phyloP scores from a whole-genome alignment of 2,888 invertebrate genomes.

The Sipunculus nudus region DNA sequence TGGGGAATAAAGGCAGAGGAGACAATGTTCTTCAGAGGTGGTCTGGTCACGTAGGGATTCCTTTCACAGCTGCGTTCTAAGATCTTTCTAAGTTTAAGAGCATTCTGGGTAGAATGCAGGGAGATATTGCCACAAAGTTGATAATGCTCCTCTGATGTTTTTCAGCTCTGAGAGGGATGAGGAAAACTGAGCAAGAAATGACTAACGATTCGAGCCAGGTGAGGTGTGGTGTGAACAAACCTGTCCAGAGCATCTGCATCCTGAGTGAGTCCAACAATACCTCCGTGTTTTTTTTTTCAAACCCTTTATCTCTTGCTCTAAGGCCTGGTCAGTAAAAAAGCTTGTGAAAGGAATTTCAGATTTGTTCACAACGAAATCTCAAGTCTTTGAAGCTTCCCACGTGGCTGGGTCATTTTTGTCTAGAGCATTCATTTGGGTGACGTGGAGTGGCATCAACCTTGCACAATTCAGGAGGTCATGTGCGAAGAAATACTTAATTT shows the following conservation, averaged over 20 bases:
- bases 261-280: constrained; percentile 20
- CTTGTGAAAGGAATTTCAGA: constrained; percentile 21
- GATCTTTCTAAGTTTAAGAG: not conserved
- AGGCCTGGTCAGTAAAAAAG: constrained; percentile 22
- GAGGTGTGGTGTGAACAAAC: constrained; percentile 18
- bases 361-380: constrained; percentile 22
- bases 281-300: constrained; percentile 17
- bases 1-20: constrained; percentile 9
- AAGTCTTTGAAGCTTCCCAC: constrained; percentile 18
- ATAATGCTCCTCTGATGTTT: constrained; percentile 9
- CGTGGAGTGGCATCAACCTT: constrained; percentile 17
- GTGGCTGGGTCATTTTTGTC: constrained; percentile 21
- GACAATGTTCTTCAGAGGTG: constrained; percentile 6
- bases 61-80: not conserved
- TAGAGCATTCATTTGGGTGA: constrained; percentile 17
- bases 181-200: constrained; percentile 5
- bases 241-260: constrained; percentile 15
- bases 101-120: not conserved
- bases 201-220: constrained; percentile 11
- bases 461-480: constrained; percentile 22
- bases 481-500: constrained; percentile 26
- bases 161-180: not conserved
- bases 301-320: constrained; percentile 16
- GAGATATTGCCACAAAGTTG: constrained; percentile 6
- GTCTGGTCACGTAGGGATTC: not conserved